These are phyloP conservation scores for Alethe diademata DNA, from an alignment of 2,113 vertebrate genomes.

Conservation along the genomic window DNA sequence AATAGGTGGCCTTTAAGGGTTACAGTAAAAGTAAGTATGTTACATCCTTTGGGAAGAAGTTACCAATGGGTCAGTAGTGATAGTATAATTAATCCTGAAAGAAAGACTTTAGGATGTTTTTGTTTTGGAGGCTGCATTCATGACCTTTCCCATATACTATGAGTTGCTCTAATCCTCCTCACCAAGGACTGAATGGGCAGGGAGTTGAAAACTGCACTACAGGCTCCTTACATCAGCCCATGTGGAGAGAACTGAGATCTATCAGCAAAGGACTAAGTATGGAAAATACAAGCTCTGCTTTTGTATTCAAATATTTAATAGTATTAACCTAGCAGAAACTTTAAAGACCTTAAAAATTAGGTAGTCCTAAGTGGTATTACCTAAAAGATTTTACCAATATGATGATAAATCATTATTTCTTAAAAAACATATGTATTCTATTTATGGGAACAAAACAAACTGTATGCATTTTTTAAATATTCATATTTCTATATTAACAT, in stretches of 20 bases:
- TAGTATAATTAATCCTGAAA: background rate
- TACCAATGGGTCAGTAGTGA: background rate
- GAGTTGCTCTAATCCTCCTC: background rate
- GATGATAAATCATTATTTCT: background rate
- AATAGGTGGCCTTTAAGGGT: background rate
- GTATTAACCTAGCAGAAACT: background rate
- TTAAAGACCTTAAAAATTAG: background rate
- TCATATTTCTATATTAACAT: background rate
- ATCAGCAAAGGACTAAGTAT: background rate
- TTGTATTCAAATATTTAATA: background rate
- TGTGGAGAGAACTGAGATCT: background rate
- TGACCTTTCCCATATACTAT: background rate
- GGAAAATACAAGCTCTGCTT: background rate
- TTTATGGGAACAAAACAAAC: background rate
- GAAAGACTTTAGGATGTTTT: background rate
- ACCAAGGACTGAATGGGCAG: fast-evolving
- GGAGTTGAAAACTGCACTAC: background rate
- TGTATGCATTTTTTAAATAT: conserved; percentile 5
- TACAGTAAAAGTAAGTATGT: background rate
- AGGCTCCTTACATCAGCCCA: fast-evolving
- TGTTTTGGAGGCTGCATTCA: background rate
- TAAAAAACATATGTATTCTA: conserved; percentile 14
- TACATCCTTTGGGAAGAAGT: background rate
- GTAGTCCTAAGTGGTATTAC: background rate
- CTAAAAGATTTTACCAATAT: background rate